phyloP scores from a whole-genome alignment of 2,888 invertebrate species.

The Limnephilus lunatus region DNA sequence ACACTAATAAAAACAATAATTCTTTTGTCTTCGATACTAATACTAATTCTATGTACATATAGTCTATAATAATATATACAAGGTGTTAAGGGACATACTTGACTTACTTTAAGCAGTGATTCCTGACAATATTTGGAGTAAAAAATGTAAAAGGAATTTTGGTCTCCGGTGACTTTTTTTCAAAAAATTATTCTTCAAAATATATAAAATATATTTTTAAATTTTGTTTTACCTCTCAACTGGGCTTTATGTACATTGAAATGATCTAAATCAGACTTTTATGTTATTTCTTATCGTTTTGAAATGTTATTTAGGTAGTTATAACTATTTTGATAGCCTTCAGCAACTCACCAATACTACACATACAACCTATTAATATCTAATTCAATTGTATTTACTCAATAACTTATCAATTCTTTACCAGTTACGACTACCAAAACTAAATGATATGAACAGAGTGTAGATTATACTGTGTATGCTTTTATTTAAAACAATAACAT shows the following conservation, averaged over 20 bases:
- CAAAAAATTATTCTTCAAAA: no score
- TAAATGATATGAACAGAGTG: slow-evolving; percentile 7
- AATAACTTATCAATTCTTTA: background rate
- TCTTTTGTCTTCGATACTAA: background rate
- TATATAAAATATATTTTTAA: no score
- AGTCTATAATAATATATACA: background rate
- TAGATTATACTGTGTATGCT: background rate
- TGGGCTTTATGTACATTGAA: no score
- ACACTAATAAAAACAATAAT: background rate
- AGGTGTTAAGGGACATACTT: no score
- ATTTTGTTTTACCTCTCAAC: no score
- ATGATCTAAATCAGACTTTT: no score
- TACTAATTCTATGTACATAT: background rate
- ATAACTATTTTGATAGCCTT: background rate
- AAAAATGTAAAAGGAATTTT: no score
- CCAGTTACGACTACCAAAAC: slow-evolving; percentile 41
- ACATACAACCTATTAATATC: background rate
- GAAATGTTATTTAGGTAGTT: background rate
- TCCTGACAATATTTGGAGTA: no score
- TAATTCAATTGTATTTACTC: background rate
- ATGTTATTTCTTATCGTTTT: background rate
- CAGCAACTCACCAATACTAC: background rate
- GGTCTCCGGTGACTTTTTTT: no score
- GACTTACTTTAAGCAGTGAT: no score
- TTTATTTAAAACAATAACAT: background rate